A percentile compares a stretch with the other conserved stretches of the same genome.
Evolutionary conservation across 2,113 vertebrate genomes (phyloP).

Genomic region (Rhea americana): DNA sequence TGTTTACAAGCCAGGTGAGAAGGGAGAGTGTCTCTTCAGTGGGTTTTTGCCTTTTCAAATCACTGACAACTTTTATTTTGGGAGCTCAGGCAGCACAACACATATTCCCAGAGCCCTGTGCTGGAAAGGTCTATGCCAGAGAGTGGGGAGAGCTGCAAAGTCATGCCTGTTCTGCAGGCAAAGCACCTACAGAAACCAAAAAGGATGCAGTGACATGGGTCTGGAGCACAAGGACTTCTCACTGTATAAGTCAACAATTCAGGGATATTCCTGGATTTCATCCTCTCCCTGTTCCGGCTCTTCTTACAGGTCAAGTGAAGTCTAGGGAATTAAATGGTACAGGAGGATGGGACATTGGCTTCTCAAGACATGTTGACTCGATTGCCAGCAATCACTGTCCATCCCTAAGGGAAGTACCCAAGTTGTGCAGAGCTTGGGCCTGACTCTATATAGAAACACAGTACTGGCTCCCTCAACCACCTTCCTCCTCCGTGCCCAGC

Average conservation of each 20-base stretch:
- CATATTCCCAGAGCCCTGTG: not conserved
- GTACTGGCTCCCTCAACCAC: too few relatives aligned
- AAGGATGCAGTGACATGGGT: not conserved
- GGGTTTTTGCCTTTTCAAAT: slow-evolving; percentile 27
- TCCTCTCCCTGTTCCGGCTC: not conserved
- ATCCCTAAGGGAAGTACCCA: too few relatives aligned
- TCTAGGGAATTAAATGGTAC: not conserved
- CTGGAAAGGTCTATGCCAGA: not conserved
- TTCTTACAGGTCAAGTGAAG: not conserved
- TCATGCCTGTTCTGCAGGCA: not conserved
- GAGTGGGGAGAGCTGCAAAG: not conserved
- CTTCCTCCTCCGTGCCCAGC: not conserved
- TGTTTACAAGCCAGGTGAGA: slow-evolving; percentile 45
- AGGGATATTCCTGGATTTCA: not conserved
- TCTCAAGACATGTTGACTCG: too few relatives aligned
- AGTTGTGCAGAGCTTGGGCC: not conserved
- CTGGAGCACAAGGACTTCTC: not conserved
- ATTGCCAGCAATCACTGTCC: too few relatives aligned
- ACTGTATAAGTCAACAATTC: not conserved
- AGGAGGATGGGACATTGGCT: too few relatives aligned
- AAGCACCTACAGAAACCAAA: not conserved
- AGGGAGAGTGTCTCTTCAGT: not conserved
- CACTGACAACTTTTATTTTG: slow-evolving; percentile 41
- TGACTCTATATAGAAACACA: not conserved
- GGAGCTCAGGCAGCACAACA: not conserved